A percentile compares a stretch with the other conserved stretches of the same genome.
Conservation (phyloP, 2,113 vertebrate genomes). For the Semnornis frantzii region DNA sequence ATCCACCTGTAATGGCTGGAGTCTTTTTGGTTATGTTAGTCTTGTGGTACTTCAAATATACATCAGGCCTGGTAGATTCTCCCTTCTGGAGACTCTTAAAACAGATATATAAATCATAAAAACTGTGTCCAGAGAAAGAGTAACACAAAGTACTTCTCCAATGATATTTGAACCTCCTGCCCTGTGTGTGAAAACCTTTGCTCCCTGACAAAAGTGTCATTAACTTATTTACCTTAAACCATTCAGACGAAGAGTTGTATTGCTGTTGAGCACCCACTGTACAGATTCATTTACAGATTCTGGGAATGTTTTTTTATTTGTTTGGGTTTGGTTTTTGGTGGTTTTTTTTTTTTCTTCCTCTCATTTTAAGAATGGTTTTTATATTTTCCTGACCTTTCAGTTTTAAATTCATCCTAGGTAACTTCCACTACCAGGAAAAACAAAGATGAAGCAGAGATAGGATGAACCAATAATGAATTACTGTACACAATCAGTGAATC, state of each 20-base stretch:
- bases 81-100: not conserved
- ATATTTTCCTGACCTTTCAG: not conserved
- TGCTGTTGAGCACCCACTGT: not conserved
- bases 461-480: not conserved
- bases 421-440: not conserved
- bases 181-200: not conserved
- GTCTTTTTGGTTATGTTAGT: not conserved
- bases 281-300: not conserved
- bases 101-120: not conserved
- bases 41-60: not conserved
- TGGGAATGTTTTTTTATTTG: not conserved
- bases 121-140: not conserved
- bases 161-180: not conserved
- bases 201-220: not conserved
- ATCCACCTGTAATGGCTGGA: not conserved
- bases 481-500: not conserved
- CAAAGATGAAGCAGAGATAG: not conserved
- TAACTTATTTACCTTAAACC: not conserved
- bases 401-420: not conserved
- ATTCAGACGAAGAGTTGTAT: not conserved
- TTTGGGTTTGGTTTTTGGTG: too few species aligned
- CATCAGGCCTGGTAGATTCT: not conserved
- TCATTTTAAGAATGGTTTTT: not conserved
- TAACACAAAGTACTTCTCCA: not conserved
- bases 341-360: not conserved